A percentile compares a stretch with the other conserved stretches of the same genome.
Conservation (phyloP, 2,113 vertebrate species). For the Pedetes capensis region DNA sequence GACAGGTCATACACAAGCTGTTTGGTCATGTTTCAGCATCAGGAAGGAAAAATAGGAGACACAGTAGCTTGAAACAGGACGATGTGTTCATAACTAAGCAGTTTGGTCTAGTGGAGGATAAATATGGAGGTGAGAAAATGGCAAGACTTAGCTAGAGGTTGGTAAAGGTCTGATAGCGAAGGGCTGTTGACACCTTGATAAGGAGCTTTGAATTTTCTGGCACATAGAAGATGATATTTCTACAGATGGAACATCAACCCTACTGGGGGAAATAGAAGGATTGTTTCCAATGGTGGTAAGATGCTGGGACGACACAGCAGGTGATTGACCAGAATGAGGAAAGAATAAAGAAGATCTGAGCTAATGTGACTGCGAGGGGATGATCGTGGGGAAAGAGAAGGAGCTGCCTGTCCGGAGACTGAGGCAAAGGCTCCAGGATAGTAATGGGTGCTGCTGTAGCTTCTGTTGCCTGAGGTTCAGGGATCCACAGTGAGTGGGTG, state of each 20-base stretch:
- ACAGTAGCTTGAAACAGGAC: neutral
- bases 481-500: neutral
- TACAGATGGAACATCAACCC: neutral
- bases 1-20: neutral
- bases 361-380: accelerated
- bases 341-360: neutral
- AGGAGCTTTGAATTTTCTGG: neutral
- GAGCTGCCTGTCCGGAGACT: neutral
- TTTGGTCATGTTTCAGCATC: neutral
- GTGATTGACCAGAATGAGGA: neutral
- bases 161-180: neutral
- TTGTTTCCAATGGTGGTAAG: neutral
- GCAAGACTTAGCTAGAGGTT: neutral
- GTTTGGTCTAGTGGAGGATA: accelerated
- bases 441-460: too few species aligned
- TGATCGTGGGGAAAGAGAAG: neutral
- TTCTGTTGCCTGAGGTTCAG: neutral
- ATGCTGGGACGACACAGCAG: neutral
- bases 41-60: neutral
- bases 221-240: neutral
- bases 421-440: neutral
- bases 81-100: neutral
- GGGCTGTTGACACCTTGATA: accelerated
- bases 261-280: neutral
- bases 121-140: neutral